Evolutionary conservation across 1,140 invertebrate genomes (phyloP), one percentile per base, ranked within the genome.

Genomic region (Drosophila ananassae): DNA sequence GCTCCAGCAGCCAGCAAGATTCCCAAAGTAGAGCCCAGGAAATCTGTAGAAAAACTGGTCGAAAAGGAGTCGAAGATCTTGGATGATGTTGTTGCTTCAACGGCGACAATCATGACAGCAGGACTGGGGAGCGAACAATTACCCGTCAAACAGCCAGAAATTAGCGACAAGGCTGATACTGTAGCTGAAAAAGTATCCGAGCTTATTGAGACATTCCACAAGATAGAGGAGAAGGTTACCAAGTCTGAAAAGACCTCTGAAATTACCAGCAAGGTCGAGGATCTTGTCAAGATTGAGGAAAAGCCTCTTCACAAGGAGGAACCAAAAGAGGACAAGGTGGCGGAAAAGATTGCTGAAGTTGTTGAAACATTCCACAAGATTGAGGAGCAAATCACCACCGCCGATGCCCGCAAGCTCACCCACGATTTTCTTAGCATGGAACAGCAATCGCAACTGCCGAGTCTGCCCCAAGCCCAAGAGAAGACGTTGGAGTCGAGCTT

Each of bases 391-490:
- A 87, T 90, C 3, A 67, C 56, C n/a, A 69, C 57, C 2, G 17
- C 77, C 2, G 80, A 89, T 7, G 51, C 72, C 3, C 72, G 30
- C 30, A 74, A 89, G 72, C 32, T 77, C n/a, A 91, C 90, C 6
- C 74, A 84, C 37, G 90, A 91, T 68, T 91, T 91, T 37, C 59
- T 91, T 0, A 67, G 56, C 61, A 91, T 84, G 82, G 90, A 91
- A 37, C 85, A 91, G 57, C 72, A 90, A 66, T 73, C 48, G 8
- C 90, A 91, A 44, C 22, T 91, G 47, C 68, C 78, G 2, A 81
- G 74, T 22, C 28, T 73, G 21, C 69, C 46, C 0, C 48, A 56
- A 24, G 24, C 47, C 25, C 6, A 52, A 7, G 73, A 85, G 22
- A 69, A 63, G 17, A 39, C 56, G 21, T 32, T 78, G n/a, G 50